Base-by-base conservation (phyloP, 2,888 invertebrate genomes). In the Stictocephala bisonia region DNA sequence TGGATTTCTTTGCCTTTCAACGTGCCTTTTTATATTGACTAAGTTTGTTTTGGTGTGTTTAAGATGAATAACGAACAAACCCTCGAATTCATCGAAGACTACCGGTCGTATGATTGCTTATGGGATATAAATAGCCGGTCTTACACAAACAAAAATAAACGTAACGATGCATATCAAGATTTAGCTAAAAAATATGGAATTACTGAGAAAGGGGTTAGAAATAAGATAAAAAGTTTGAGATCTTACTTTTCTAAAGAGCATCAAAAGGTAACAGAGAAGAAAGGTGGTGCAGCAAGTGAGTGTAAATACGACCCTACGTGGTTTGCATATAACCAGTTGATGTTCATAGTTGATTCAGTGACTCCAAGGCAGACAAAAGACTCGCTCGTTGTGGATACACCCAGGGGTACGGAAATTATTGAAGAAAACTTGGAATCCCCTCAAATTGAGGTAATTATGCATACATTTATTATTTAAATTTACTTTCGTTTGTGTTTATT, bases 231-330 rank as follows among this genome's bases (percentile, higher is more conserved):
- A 73, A 73, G 69, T 60, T 51, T 64, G 18, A 48, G 73, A 35
- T 73, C 64, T 35, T 73, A 64, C 41, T 70, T 73, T 73, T 70
- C 70, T 18, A 69, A 73, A 70, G 73, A 73, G 51, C 73, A 70
- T 35, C 69, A 73, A 73, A 70, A 73, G 29, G 20, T 41, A 31
- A 56, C 41, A 20, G 41, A 27, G 13, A 73, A 56, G 68, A 74
- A 66, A 69, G 60, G 56, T 48, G 75, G 74, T 60, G 53, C 74
- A 20, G 73, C 68, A 64, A 67, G 58, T 67, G 71, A 73, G 58
- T 26, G 53, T 26, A 68, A 27, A 15, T 35, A 74, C 9, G 51
- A 66, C 4, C 50, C 68, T 26, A 41, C 68, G 20, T 68, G 60
- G 71, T 73, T 75, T 15, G 67, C 71, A 27, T 74, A 75, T 53